phyloP scores from a whole-genome alignment of 1,140 invertebrate genomes.

The Pseudomyrmex cubaensis region DNA sequence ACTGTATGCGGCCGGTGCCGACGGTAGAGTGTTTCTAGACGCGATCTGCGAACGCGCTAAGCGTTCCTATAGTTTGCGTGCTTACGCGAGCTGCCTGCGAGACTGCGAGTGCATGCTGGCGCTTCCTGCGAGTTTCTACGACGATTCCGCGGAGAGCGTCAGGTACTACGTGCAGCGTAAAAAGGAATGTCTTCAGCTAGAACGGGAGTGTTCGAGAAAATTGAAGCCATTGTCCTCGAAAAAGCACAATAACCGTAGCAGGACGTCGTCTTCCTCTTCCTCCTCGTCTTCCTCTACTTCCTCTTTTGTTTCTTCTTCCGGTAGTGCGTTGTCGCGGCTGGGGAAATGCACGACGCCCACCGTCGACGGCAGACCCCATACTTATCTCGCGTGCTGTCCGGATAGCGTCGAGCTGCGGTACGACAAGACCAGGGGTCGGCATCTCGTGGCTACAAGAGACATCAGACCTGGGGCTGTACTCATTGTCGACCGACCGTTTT shows the following conservation, averaged over 20 bases:
- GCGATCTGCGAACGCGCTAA: slow-evolving; percentile 73
- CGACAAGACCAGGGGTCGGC: slow-evolving; percentile 76
- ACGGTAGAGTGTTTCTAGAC: slow-evolving; percentile 68
- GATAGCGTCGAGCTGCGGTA: slow-evolving; percentile 75
- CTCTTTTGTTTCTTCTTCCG: neutral
- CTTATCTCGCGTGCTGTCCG: slow-evolving; percentile 75
- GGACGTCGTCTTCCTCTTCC: neutral
- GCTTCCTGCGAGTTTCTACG: slow-evolving; percentile 56
- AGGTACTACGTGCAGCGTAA: slow-evolving; percentile 68
- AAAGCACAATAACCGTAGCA: neutral
- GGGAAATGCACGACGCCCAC: slow-evolving; percentile 56
- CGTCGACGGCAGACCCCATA: slow-evolving; percentile 76
- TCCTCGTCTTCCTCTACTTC: neutral
- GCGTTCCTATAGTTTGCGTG: slow-evolving; percentile 67
- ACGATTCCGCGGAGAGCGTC: slow-evolving; percentile 56
- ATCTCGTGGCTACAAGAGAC: slow-evolving; percentile 79
- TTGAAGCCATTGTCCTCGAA: slow-evolving; percentile 34
- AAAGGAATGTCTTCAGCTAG: slow-evolving; percentile 73
- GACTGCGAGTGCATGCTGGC: slow-evolving; percentile 75
- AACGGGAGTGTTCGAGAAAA: slow-evolving; percentile 73
- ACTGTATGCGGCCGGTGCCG: slow-evolving; percentile 71
- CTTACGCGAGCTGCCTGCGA: slow-evolving; percentile 72
- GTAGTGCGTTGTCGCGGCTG: neutral
- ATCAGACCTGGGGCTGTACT: slow-evolving; percentile 83
- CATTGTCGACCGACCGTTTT: slow-evolving; percentile 84